A percentile compares a stretch with the other conserved stretches of the same genome.
Evolutionary conservation across 2,888 invertebrate species (phyloP).

Genomic region (Eledona agricola): DNA sequence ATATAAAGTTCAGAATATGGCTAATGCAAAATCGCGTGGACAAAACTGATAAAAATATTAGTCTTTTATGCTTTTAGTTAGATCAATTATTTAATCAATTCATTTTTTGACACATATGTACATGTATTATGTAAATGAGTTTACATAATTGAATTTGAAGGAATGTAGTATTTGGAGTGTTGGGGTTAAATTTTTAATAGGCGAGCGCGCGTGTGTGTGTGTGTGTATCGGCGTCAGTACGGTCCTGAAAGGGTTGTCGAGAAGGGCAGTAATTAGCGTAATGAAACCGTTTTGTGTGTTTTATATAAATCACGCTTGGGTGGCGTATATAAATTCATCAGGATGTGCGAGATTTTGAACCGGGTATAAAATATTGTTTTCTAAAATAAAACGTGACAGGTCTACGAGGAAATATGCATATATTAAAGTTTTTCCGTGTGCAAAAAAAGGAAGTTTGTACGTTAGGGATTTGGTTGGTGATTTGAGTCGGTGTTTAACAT

Average conservation of each 20-base stretch:
- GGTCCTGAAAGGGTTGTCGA: background rate
- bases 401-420: conserved; percentile 46
- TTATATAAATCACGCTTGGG: conserved; percentile 15
- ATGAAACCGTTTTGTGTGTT: conserved; percentile 8
- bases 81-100: no score
- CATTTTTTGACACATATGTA: no score
- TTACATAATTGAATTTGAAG: no score
- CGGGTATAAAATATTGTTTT: conserved; percentile 32
- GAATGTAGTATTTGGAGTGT: no score
- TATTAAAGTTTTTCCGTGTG: conserved; percentile 46
- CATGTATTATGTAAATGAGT: no score
- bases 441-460: conserved; percentile 47
- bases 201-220: no score
- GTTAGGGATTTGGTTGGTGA: conserved; percentile 50
- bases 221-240: no score
- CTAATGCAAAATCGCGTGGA: no score
- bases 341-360: conserved; percentile 19
- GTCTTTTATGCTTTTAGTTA: no score
- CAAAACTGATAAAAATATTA: no score
- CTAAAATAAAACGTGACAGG: conserved; percentile 41
- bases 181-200: no score
- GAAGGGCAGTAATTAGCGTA: conserved; percentile 8
- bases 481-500: conserved; percentile 51
- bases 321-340: conserved; percentile 24
- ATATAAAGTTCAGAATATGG: no score